Evolutionary conservation across 2,113 vertebrate genomes (phyloP).

Genomic region (Canis aureus): DNA sequence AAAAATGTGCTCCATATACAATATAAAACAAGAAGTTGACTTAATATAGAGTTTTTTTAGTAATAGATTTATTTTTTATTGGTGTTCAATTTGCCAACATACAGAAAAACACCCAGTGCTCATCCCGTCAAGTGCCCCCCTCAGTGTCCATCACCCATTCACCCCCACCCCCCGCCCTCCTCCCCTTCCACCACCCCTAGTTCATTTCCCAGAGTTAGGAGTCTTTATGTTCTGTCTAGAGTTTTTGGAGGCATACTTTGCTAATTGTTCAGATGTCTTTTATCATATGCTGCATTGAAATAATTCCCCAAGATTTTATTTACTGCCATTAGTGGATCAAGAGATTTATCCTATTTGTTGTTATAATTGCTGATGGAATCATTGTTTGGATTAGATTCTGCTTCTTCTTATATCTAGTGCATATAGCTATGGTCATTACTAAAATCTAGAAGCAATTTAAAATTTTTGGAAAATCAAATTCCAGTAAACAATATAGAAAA

Average conservation of each 20-base stretch:
- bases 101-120: too few relatives aligned
- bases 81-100: too few relatives aligned
- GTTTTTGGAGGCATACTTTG: background rate
- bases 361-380: background rate
- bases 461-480: background rate
- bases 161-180: too few relatives aligned
- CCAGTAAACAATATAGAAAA: background rate
- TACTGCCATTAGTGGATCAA: background rate
- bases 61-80: too few relatives aligned
- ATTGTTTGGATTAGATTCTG: background rate
- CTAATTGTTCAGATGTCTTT: background rate
- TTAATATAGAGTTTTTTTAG: background rate
- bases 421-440: slow-evolving; percentile 7
- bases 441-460: background rate
- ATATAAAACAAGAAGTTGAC: background rate
- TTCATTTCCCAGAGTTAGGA: too few relatives aligned
- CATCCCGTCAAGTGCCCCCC: too few relatives aligned
- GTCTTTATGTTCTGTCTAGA: background rate
- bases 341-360: background rate
- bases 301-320: background rate
- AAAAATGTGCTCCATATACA: background rate
- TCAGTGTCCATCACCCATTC: too few relatives aligned
- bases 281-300: background rate
- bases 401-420: background rate
- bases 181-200: too few relatives aligned